phyloP scores from a whole-genome alignment of 2,113 vertebrate genomes.

The Australoheros scitulus region DNA sequence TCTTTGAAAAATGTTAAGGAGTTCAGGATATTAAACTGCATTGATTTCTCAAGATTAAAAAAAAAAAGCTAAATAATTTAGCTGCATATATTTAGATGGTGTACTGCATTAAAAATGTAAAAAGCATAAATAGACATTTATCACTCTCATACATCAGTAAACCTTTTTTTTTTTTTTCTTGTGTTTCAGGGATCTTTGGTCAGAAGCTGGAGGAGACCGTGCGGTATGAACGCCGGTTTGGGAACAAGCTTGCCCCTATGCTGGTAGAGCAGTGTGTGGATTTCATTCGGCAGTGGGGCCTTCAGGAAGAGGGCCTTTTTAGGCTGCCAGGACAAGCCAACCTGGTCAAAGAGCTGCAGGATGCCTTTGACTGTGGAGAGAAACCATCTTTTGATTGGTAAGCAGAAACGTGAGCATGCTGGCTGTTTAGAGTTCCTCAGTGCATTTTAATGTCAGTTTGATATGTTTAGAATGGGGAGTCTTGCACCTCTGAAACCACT shows the following conservation, averaged over 20 bases:
- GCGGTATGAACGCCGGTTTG: constrained; percentile 90
- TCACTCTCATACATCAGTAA: not conserved
- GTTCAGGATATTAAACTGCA: not conserved
- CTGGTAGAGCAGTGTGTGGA: constrained; percentile 97
- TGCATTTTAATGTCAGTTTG: constrained; percentile 9
- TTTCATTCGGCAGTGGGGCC: constrained; percentile 92
- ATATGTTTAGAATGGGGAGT: not conserved
- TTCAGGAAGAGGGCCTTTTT: constrained; percentile 94
- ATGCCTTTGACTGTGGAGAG: constrained; percentile 96
- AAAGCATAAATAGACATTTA: not conserved
- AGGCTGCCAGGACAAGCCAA: constrained; percentile 94
- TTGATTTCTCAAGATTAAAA: not conserved
- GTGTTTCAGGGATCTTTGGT: constrained; percentile 91
- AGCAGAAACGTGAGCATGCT: not conserved
- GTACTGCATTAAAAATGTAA: not conserved
- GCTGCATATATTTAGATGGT: not conserved
- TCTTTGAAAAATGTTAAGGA: not conserved
- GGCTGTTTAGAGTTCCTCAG: constrained; percentile 2
- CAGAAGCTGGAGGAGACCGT: constrained; percentile 98
- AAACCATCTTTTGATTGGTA: constrained; percentile 97
- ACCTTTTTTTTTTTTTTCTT: not conserved
- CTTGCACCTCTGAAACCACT: not conserved
- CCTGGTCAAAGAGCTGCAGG: constrained; percentile 96
- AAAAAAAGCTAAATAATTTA: not conserved
- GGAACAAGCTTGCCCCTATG: constrained; percentile 91